phyloP scores from a whole-genome alignment of 1,140 invertebrate species.

The Pomacea maculata region DNA sequence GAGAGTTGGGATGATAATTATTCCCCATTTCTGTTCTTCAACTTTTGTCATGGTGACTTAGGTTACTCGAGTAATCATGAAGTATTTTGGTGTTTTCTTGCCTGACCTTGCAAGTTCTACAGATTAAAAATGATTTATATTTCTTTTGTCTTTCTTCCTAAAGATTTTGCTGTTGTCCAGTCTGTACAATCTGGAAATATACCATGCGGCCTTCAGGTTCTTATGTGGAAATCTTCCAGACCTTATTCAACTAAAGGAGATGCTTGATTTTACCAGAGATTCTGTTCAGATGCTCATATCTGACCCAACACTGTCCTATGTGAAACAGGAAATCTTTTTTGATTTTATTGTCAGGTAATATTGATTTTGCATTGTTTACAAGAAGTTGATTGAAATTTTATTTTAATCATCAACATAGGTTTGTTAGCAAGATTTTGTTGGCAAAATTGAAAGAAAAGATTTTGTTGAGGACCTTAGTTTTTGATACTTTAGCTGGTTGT shows the following conservation, averaged over 20 bases:
- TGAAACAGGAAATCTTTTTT: slow-evolving; percentile 44
- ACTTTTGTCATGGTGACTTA: too few species aligned
- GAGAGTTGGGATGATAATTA: not conserved
- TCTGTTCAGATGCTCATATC: slow-evolving; percentile 44
- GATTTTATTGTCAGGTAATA: slow-evolving; percentile 38
- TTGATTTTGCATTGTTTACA: not conserved
- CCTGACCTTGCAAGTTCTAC: too few species aligned
- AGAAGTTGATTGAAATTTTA: too few species aligned
- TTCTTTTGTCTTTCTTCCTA: not conserved
- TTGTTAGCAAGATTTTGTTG: not conserved
- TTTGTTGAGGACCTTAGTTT: too few species aligned
- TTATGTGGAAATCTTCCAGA: slow-evolving; percentile 47
- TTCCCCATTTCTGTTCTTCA: too few species aligned
- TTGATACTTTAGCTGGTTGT: too few species aligned
- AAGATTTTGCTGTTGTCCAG: slow-evolving; percentile 45
- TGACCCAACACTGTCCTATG: slow-evolving; percentile 46
- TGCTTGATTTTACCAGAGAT: slow-evolving; percentile 42
- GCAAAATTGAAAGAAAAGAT: too few species aligned
- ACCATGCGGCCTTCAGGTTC: slow-evolving; percentile 41
- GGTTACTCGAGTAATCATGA: too few species aligned
- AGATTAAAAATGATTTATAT: not conserved
- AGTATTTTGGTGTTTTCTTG: too few species aligned
- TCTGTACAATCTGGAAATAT: slow-evolving; percentile 50
- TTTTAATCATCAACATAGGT: not conserved
- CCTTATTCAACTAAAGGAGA: slow-evolving; percentile 42